Percentiles rank a stretch among this genome's conserved stretches.
phyloP scores from a whole-genome alignment of 2,888 invertebrate genomes.

The Ceratothoa steindachneri region DNA sequence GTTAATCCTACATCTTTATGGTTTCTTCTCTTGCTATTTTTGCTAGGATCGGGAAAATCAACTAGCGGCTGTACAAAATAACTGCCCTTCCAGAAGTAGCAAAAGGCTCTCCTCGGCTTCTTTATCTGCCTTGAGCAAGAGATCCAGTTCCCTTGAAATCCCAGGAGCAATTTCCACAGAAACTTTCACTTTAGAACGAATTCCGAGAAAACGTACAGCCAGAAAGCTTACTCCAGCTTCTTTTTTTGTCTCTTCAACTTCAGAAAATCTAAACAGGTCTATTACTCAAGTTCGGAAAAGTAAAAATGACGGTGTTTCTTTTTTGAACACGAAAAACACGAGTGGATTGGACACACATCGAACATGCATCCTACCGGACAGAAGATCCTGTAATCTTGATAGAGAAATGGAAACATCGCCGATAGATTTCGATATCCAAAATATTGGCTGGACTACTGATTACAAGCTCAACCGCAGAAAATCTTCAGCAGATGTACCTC shows the following conservation, averaged over 20 bases:
- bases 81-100: conserved; percentile 10
- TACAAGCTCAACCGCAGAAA: background rate
- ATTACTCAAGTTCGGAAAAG: background rate
- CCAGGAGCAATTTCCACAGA: conserved; percentile 8
- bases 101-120: conserved; percentile 2
- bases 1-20: too few relatives aligned
- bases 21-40: background rate
- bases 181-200: background rate
- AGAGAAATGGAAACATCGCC: background rate
- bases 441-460: background rate
- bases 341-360: background rate
- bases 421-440: background rate
- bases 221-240: background rate
- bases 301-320: background rate
- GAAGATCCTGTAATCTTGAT: background rate
- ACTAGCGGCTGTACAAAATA: conserved; percentile 30
- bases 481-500: background rate
- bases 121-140: conserved; percentile 13
- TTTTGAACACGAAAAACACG: background rate
- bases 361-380: background rate
- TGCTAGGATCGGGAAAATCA: conserved; percentile 37
- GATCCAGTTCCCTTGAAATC: conserved; percentile 1
- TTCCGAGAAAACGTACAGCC: background rate
- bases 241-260: background rate
- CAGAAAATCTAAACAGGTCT: background rate